These are phyloP conservation scores for Eilema griseolum DNA, from an alignment of 2,888 invertebrate species.

Conservation along the genomic window DNA sequence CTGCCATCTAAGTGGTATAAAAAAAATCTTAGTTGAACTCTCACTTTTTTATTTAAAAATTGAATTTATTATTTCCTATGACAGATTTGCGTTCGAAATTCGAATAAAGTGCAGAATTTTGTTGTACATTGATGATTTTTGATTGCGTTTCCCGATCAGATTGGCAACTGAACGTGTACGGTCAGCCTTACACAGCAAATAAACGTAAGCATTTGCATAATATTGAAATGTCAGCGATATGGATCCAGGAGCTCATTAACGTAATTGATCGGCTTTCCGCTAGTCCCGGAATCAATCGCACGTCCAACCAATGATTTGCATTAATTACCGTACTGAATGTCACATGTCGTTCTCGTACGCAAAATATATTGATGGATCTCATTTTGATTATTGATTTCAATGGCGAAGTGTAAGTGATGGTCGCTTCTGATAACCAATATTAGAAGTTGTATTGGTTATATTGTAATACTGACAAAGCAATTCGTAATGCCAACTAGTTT, in stretches of 20 bases:
- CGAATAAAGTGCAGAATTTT: background rate
- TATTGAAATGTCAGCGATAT: slow-evolving; percentile 82
- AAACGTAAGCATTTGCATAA: slow-evolving; percentile 79
- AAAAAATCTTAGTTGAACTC: too few species aligned
- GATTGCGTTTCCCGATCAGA: background rate
- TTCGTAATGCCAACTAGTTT: background rate
- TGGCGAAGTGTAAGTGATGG: slow-evolving; percentile 25
- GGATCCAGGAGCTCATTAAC: slow-evolving; percentile 82
- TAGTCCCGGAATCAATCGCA: slow-evolving; percentile 79
- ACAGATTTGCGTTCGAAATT: background rate
- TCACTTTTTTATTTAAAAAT: too few species aligned
- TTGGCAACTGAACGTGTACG: slow-evolving; percentile 12
- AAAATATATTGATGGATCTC: slow-evolving; percentile 78
- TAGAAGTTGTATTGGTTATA: too few species aligned
- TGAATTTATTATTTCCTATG: background rate
- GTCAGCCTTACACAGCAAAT: slow-evolving; percentile 63
- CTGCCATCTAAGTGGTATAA: too few species aligned
- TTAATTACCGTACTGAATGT: slow-evolving; percentile 82
- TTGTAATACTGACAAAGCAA: background rate
- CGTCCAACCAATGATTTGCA: slow-evolving; percentile 84
- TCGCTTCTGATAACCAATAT: background rate
- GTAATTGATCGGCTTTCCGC: slow-evolving; percentile 85
- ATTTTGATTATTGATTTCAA: slow-evolving; percentile 48
- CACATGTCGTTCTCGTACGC: slow-evolving; percentile 74
- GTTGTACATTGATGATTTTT: too few species aligned